Evolutionary conservation across 1,140 invertebrate species (phyloP), one percentile per base, ranked within the genome.

Genomic region (Lithobius niger): DNA sequence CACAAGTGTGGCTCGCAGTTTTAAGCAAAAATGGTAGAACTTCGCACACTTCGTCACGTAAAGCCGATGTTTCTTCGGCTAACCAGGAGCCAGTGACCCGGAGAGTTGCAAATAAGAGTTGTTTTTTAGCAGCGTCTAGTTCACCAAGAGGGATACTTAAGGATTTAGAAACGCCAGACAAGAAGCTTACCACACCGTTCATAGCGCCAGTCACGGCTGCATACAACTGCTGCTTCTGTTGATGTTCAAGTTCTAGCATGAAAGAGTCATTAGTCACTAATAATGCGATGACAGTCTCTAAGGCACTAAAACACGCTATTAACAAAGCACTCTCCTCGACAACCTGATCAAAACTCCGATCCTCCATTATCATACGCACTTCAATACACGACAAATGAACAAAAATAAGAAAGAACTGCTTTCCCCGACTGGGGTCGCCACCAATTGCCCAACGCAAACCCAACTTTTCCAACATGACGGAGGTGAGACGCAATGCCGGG

Each of bases 131-230:
- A 2, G 15, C 21, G 18, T 27, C 16, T 16, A 25, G 26, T 18
- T 47, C 2, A 25, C 22, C n/a, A 26, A 19, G 2, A 27, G 3
- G 31, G 13, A 58, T 48, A 16, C 48, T 26, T 4, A 50, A 42
- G 10, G 54, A 36, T 15, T 50, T 18, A 22, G 27, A 24, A 21
- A 43, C 27, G 1, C 44, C 18, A 18, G 42, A 79, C 2, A 94
- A 66, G 31, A 89, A 74, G 31, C 77, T 78, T 43, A 93, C 75
- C 44, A 93, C 79, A 48, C 86, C 84, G 59, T 84, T 79, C 67
- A 92, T 91, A 4, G 88, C 86, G 28, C 88, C 88, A 66, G 92
- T 92, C 0, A 94, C 69, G n/a, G 86, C 86, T 0, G 86, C 86
- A 60, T 90, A 92, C 0, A 92, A 73, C 54, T 87, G 86, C 65